Conservation (phyloP, 2,888 invertebrate species). For the Pardosa pseudoannulata region DNA sequence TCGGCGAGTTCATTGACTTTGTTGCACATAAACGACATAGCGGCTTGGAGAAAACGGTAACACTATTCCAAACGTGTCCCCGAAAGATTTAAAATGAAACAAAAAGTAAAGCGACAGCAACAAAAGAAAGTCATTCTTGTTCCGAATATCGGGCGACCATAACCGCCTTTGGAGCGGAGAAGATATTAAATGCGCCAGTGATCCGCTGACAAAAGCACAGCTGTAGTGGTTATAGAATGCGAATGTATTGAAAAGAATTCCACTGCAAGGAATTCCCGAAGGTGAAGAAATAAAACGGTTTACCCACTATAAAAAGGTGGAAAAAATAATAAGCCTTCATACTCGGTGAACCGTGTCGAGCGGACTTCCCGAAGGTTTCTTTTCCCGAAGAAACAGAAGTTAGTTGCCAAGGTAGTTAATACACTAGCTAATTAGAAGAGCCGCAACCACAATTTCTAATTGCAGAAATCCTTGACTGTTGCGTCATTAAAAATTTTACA, state of each 20-base stretch:
- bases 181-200: background rate
- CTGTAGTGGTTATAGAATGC: background rate
- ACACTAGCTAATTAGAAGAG: too few species aligned
- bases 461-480: too few species aligned
- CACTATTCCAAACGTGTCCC: background rate
- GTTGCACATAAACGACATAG: too few species aligned
- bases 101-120: too few species aligned
- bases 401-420: too few species aligned
- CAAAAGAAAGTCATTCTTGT: background rate
- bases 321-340: background rate
- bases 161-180: background rate
- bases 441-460: too few species aligned
- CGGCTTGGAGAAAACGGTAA: too few species aligned
- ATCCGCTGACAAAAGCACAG: background rate
- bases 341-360: background rate
- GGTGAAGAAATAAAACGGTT: background rate
- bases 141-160: background rate
- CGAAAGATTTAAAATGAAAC: background rate
- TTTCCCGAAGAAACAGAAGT: too few species aligned
- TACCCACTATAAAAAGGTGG: background rate
- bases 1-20: too few species aligned
- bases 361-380: too few species aligned
- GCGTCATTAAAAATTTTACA: too few species aligned
- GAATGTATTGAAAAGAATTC: background rate
- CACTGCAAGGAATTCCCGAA: background rate